Base-by-base conservation (phyloP, 35 echinoderm and acorn worm species). In the Heliocidaris erythrogramma region DNA sequence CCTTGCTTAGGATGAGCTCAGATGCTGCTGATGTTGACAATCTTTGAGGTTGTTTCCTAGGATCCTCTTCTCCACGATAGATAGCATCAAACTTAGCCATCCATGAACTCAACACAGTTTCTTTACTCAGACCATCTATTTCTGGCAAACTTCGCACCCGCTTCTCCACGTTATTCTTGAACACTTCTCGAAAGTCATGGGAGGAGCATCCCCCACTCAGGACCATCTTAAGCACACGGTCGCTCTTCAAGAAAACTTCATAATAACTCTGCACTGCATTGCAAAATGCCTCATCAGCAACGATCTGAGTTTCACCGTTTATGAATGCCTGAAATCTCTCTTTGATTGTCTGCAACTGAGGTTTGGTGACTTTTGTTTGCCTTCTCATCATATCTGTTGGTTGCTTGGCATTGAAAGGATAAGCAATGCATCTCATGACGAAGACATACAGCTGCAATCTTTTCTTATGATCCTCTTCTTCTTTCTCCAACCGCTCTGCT, bases 21-120 rank as follows among this genome's bases (percentile, higher is more conserved):
- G 97, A 97, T 85, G 97, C 98, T 94, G 98, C 98, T 60, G 97
- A 94, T 29, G 98, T 96, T 27, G 98, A 97, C 85, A 99, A 95
- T 93, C 98, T 97, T 88, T 99, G 98, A 49, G 98, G 98, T 93
- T 99, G 98, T 86, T 99, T 99, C 13, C 98, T 93, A 42, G 97
- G 98, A 88, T 99, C 98, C 42, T 99, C 98, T 85, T 99, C 98
- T 48, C 98, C 98, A 85, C 98, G 93, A 49, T 99, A 99, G 50
- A 99, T 99, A 13, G 98, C 98, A 96, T 99, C 98, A 95, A 99
- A 99, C 86, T 99, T 99, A n/a, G 97, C 97, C 97, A 99, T 97
- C 98, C 98, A 99, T 27, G 98, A 99, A 92, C 97, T 97, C 48
- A 99, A 88, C 32, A 99, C 98, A 69, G 98, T 99, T 88, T 99